Conservation (phyloP, 2,797 vertebrate genomes). For the Peromyscus attwateri region DNA sequence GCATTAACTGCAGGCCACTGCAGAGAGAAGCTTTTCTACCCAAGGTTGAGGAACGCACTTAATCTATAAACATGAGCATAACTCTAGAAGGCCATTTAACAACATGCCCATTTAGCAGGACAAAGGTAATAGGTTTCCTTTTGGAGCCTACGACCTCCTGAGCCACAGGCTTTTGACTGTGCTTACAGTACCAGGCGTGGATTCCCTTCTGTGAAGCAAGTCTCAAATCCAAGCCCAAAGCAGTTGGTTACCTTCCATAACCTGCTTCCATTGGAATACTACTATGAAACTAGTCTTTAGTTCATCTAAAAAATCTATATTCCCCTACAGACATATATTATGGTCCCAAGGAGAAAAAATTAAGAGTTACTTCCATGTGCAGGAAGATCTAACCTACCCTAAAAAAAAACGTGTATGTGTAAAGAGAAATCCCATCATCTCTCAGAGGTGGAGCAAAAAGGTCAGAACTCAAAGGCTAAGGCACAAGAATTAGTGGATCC, state of each 20-base stretch:
- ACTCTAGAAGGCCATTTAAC: neutral
- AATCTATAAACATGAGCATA: neutral
- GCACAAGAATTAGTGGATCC: neutral
- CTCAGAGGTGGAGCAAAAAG: neutral
- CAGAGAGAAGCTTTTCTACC: neutral
- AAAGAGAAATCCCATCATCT: neutral
- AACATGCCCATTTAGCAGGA: neutral
- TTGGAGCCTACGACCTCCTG: no score
- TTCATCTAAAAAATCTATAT: neutral
- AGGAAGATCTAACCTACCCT: neutral
- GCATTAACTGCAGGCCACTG: neutral
- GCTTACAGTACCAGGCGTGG: no score
- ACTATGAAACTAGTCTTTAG: constrained; percentile 16
- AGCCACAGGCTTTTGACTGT: neutral
- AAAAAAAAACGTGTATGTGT: neutral
- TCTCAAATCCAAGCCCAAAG: neutral
- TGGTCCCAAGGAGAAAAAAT: no score
- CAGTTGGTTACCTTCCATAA: neutral
- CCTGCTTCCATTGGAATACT: neutral
- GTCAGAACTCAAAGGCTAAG: neutral
- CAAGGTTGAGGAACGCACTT: neutral
- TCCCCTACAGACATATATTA: neutral
- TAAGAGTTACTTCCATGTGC: neutral
- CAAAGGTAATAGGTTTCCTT: no score
- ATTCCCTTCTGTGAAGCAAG: neutral